Evolutionary conservation across 2,113 vertebrate species (phyloP).

Genomic region (Tiliqua scincoides): DNA sequence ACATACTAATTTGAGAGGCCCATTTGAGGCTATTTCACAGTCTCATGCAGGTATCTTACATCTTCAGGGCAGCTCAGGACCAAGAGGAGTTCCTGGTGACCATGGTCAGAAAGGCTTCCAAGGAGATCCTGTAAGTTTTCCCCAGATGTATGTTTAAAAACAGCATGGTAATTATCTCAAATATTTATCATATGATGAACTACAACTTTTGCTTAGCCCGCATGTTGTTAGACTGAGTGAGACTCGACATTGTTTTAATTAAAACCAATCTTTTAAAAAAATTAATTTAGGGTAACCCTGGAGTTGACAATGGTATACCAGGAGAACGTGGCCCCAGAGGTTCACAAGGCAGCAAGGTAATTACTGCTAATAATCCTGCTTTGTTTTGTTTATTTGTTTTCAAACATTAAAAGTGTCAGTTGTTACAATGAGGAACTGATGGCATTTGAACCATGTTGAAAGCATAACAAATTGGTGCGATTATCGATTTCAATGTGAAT

Average conservation of each 20-base stretch:
- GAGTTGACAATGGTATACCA: conserved; percentile 38
- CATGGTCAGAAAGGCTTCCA: conserved; percentile 44
- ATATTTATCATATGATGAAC: background rate
- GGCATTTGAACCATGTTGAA: background rate
- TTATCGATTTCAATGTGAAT: background rate
- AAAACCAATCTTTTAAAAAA: conserved; percentile 9
- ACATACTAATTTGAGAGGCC: background rate
- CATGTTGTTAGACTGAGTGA: background rate
- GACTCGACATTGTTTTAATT: background rate
- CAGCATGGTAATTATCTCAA: background rate
- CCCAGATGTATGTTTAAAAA: background rate
- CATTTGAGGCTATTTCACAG: background rate
- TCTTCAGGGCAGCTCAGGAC: conserved; percentile 64
- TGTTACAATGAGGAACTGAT: background rate
- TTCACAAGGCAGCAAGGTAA: conserved; percentile 57
- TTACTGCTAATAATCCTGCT: background rate
- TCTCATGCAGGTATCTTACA: conserved; percentile 20
- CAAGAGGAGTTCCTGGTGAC: conserved; percentile 60
- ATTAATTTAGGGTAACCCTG: conserved; percentile 62
- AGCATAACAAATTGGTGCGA: background rate
- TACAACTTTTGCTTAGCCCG: background rate
- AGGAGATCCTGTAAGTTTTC: conserved; percentile 61
- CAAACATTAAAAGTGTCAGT: background rate
- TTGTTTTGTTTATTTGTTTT: background rate
- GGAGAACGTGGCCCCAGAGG: conserved; percentile 63